Evolutionary conservation across 2,797 vertebrate genomes (phyloP), one percentile per base, ranked within the genome.

Genomic region (Fistularia commersonii): DNA sequence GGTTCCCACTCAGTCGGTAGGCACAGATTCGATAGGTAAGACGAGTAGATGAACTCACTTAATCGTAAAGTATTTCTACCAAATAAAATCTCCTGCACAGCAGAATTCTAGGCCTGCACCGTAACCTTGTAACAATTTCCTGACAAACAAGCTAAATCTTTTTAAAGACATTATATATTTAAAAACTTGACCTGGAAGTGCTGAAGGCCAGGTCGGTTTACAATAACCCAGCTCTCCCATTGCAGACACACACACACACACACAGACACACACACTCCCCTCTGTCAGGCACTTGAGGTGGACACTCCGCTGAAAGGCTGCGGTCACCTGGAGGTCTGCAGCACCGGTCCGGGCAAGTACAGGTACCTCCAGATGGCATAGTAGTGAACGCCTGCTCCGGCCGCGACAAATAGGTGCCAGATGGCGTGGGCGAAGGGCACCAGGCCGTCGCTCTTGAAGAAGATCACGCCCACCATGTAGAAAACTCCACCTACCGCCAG

Each of bases 381-480:
- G 74, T 98, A 98, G 69, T 97, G 95, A 47, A 92, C 64, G 0
- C 77, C 84, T 1, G 96, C 95, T 66, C 95, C 95, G 0, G 85
- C 77, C 0, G 91, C 94, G 32, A 98, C 96, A 0, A 98, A 97
- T 35, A 98, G 87, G 52, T 98, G 96, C 95, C 96, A 98, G 87
- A 98, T 97, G 77, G 96, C 95, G 0, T 98, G 96, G 41, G 95
- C 95, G 0, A 98, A 98, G 7, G 96, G 96, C 41, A 97, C 91
- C 11, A 94, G 87, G 31, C 96, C 95, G 0, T 98, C 95, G 0
- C 96, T 97, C 68, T 94, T 97, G 82, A 98, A 98, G 90, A 98
- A 98, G 51, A 92, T 82, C 38, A 93, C 92, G 2, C 96, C 96
- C 82, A 96, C 79, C 76, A 89, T 89, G 53, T 97, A 98, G 78